Evolutionary conservation across 2,113 vertebrate genomes (phyloP), one percentile per base, ranked within the genome.

Genomic region (Argyrosomus japonicus): DNA sequence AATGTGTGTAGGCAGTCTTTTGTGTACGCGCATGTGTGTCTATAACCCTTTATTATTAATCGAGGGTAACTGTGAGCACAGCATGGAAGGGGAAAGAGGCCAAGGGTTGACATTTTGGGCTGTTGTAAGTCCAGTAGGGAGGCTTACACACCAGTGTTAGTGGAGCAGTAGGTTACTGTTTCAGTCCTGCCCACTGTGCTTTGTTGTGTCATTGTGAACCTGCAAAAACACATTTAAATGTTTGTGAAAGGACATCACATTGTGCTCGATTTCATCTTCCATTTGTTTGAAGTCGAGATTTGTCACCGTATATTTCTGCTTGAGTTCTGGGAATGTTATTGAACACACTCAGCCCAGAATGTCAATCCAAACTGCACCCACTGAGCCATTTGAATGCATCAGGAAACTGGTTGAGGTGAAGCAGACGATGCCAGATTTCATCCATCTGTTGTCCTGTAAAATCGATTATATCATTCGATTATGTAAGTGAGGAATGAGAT

Each of bases 91-190:
- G 71, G 58, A 69, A 51, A 74, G 67, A 77, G 78, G 88, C 74
- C 75, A 84, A 65, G 40, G 68, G 80, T 79, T 92, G 91, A 92
- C 83, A 92, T 93, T 92, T 92, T 29, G 57, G 58, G 68, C 69
- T 68, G 81, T 53, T 86, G 86, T 86, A 75, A 29, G 83, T 86
- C 80, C 88, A 77, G 77, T n/a, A 68, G 78, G 72, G 86, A 83
- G 79, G 81, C 63, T 83, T 47, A 64, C 72, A 71, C 83, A 79
- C 19, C 45, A 19, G 71, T 32, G 8, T 90, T 58, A 87, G 65
- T 77, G 86, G 67, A 89, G 79, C 77, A 82, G 84, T 80, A 61
- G 82, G 79, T 86, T 81, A 85, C 64, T 77, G 45, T 84, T 89
- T 87, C 74, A 84, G 60, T 65, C 75, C 75, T 85, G 78, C 60